These are phyloP conservation scores for Chloropsis cyanopogon DNA, from an alignment of 2,113 vertebrate species.

Conservation along the genomic window DNA sequence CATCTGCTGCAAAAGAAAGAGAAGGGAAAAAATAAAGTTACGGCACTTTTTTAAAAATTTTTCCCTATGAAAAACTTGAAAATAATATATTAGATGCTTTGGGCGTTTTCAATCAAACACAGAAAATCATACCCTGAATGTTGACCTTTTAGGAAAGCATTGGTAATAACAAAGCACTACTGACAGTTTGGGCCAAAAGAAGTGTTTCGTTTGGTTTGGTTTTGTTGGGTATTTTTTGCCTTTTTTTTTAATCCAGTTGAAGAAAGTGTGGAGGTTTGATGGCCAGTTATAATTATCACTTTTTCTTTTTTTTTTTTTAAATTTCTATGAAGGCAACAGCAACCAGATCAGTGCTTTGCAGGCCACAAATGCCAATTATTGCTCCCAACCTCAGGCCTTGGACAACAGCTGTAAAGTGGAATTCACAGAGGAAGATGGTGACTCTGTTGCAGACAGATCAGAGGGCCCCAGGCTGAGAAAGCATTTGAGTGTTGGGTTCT, in stretches of 20 bases:
- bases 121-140: background rate
- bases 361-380: background rate
- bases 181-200: background rate
- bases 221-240: background rate
- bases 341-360: background rate
- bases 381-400: background rate
- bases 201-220: background rate
- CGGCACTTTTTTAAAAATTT: accelerated
- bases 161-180: background rate
- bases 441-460: background rate
- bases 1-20: background rate
- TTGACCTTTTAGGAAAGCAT: background rate
- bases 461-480: background rate
- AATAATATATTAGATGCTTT: background rate
- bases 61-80: background rate
- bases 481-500: background rate
- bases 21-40: background rate
- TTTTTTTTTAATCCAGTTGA: background rate
- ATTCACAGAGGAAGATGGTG: background rate
- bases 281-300: background rate
- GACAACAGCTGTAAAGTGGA: background rate
- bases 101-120: background rate
- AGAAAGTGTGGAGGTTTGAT: background rate
- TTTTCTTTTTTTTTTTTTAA: too few species aligned
- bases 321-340: background rate